A percentile compares a stretch with the other conserved stretches of the same genome.
phyloP scores from a whole-genome alignment of 2,888 invertebrate genomes.

The Thereva nobilitata region DNA sequence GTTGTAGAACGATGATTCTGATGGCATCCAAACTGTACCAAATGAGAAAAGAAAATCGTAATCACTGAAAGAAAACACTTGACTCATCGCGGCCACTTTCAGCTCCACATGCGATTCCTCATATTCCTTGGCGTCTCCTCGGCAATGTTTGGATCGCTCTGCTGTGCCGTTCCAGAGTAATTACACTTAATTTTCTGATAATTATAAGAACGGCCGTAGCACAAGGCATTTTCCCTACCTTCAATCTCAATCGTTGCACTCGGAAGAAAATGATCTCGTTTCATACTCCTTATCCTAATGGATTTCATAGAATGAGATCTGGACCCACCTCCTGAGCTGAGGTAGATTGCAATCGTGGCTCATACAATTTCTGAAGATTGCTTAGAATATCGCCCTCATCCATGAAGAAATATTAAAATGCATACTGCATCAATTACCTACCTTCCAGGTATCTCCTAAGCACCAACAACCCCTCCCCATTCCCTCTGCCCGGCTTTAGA shows the following conservation, averaged over 20 bases:
- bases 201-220: slow-evolving; percentile 22
- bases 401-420: slow-evolving; percentile 28
- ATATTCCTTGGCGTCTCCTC: neutral
- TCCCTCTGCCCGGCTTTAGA: neutral
- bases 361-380: slow-evolving; percentile 15
- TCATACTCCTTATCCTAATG: slow-evolving; percentile 4
- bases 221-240: slow-evolving; percentile 6
- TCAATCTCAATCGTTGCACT: slow-evolving; percentile 8
- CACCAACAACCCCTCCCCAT: neutral
- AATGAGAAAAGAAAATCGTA: neutral
- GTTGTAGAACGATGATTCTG: slow-evolving; percentile 18
- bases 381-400: slow-evolving; percentile 32
- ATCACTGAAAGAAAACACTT: slow-evolving; percentile 24
- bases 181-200: slow-evolving; percentile 34
- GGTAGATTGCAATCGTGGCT: slow-evolving; percentile 23
- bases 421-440: slow-evolving; percentile 28
- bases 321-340: slow-evolving; percentile 3
- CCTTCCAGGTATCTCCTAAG: slow-evolving; percentile 17
- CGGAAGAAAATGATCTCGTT: slow-evolving; percentile 26
- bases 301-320: slow-evolving; percentile 7
- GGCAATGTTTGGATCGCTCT: neutral
- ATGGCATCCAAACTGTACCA: slow-evolving; percentile 30
- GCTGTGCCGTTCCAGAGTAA: slow-evolving; percentile 19
- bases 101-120: neutral
- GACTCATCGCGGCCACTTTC: slow-evolving; percentile 23